Conservation (phyloP, 2,888 invertebrate genomes). For the Taphrorychus bicolor region DNA sequence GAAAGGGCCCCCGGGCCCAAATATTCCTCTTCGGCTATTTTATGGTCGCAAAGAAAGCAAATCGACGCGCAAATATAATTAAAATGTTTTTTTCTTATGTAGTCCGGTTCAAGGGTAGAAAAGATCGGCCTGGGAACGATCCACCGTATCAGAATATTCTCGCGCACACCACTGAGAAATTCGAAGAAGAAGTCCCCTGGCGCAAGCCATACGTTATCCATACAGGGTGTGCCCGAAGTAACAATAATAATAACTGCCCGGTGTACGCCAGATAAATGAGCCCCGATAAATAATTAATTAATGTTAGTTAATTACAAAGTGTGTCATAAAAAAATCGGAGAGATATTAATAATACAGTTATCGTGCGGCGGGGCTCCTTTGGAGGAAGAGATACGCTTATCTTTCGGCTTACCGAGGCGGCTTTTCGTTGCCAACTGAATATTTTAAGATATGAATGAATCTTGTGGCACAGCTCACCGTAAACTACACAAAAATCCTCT, state of each 20-base stretch:
- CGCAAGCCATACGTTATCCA: constrained; percentile 34
- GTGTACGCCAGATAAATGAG: constrained; percentile 39
- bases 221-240: constrained; percentile 35
- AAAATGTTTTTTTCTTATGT: constrained; percentile 28
- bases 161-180: constrained; percentile 16
- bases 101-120: not conserved
- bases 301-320: constrained; percentile 42
- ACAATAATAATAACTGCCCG: constrained; percentile 39
- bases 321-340: constrained; percentile 39
- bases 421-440: constrained; percentile 3
- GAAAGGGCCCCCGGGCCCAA: constrained; percentile 32
- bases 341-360: constrained; percentile 41
- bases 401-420: constrained; percentile 24
- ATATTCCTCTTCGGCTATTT: constrained; percentile 40
- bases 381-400: constrained; percentile 34
- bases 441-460: constrained; percentile 3
- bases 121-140: not conserved
- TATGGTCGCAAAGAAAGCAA: constrained; percentile 33
- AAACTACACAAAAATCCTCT: not conserved
- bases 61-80: constrained; percentile 37
- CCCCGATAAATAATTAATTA: constrained; percentile 42
- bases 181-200: constrained; percentile 28
- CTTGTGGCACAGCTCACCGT: not conserved
- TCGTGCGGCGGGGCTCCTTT: constrained; percentile 34
- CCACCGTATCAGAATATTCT: too few relatives aligned